Evolutionary conservation across 2,113 vertebrate genomes (phyloP).

Genomic region (Pitta sordida): DNA sequence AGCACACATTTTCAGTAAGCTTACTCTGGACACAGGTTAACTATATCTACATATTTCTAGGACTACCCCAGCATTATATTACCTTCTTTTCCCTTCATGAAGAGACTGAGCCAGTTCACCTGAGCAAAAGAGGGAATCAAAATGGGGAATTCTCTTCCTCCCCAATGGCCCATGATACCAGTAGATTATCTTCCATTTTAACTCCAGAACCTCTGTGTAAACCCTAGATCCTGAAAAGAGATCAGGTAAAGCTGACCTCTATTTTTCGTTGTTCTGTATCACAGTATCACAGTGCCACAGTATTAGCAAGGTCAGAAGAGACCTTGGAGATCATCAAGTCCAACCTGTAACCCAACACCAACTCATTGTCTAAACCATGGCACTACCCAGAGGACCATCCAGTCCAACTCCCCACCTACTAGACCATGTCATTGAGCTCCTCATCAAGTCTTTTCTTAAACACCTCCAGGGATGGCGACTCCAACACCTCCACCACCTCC

Average conservation of each 20-base stretch:
- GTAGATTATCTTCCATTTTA: neutral
- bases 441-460: too few relatives aligned
- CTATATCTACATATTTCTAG: neutral
- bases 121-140: neutral
- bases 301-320: too few relatives aligned
- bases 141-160: neutral
- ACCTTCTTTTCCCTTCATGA: neutral
- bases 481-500: too few relatives aligned
- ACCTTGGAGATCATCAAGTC: too few relatives aligned
- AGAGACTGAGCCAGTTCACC: neutral
- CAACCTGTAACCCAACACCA: too few relatives aligned
- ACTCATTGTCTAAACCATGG: too few relatives aligned
- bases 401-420: too few relatives aligned
- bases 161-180: too few relatives aligned
- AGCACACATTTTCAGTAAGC: neutral
- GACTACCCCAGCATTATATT: neutral
- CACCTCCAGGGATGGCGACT: too few relatives aligned
- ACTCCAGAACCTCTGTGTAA: accelerated
- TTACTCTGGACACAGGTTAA: neutral
- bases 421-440: too few relatives aligned
- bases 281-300: too few relatives aligned
- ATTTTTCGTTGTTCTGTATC: neutral
- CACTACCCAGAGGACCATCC: too few relatives aligned
- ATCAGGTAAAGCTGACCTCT: neutral
- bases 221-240: neutral